Conservation (phyloP, 2,113 vertebrate species). For the Spheniscus mendiculus region DNA sequence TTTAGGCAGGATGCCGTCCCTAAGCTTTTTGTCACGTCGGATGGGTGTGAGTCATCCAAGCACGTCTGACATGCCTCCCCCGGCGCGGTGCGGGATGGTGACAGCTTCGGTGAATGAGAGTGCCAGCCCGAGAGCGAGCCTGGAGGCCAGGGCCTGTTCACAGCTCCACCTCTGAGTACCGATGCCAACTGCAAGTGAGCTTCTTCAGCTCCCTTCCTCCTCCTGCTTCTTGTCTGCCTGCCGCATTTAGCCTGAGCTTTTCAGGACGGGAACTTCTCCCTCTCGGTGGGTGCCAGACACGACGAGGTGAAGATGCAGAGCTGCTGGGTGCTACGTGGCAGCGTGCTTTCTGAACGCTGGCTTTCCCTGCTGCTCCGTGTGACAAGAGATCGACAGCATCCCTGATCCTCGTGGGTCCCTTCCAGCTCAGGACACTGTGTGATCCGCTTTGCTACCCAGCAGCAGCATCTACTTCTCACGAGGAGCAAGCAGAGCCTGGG, state of each 20-base stretch:
- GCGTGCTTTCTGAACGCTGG: fast-evolving
- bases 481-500: background rate
- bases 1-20: background rate
- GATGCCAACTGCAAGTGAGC: background rate
- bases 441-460: background rate
- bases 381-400: background rate
- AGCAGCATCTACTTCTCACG: background rate
- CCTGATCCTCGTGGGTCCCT: background rate
- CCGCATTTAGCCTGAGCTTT: background rate
- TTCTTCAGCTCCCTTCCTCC: background rate
- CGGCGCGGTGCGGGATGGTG: background rate
- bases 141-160: background rate
- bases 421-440: background rate
- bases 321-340: background rate
- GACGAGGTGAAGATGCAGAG: background rate
- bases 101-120: background rate
- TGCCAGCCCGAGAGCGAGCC: background rate
- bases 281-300: background rate
- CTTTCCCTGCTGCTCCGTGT: background rate
- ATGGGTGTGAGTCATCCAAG: background rate
- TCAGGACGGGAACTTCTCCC: background rate
- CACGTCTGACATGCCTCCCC: background rate
- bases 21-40: background rate
- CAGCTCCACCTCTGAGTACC: background rate
- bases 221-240: background rate